Percentiles rank a stretch among this genome's conserved stretches.
These are phyloP conservation scores for Vandiemenella viatica DNA, from an alignment of 2,888 invertebrate genomes.

Conservation along the genomic window DNA sequence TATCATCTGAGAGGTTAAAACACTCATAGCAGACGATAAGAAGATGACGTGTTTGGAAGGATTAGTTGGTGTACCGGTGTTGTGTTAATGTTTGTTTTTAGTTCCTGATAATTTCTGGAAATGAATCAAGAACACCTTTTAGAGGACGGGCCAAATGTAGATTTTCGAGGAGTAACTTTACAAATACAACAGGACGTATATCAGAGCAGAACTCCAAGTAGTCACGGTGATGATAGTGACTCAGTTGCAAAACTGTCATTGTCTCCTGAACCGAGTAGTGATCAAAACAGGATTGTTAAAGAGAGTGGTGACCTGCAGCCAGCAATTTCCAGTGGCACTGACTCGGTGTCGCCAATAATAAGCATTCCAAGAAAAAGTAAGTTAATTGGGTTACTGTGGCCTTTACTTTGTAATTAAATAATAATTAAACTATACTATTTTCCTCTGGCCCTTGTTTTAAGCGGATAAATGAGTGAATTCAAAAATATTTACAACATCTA, in stretches of 20 bases:
- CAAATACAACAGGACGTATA: conserved; percentile 19
- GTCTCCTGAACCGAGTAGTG: conserved; percentile 4
- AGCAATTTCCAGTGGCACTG: conserved; percentile 21
- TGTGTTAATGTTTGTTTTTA: no score
- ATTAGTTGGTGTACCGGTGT: no score
- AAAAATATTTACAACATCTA: no score
- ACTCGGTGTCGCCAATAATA: conserved; percentile 26
- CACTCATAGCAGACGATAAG: no score
- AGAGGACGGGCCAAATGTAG: conserved; percentile 16
- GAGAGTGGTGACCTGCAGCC: conserved; percentile 12
- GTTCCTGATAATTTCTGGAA: no score
- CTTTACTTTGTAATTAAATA: conserved; percentile 1
- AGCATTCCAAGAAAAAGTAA: conserved; percentile 27
- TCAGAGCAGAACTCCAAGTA: conserved; percentile 14
- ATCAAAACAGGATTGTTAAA: not conserved
- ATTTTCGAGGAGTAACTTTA: conserved; percentile 21
- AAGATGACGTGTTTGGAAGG: no score
- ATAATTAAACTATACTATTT: not conserved
- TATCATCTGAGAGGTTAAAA: no score
- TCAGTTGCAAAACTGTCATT: conserved; percentile 9
- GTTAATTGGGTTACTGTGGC: conserved; percentile 11
- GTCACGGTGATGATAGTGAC: conserved; percentile 10
- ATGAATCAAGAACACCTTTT: conserved; percentile 9
- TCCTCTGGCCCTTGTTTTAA: not conserved
- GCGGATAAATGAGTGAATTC: no score